Evolutionary conservation across 2,113 vertebrate species (phyloP), one percentile per base, ranked within the genome.

Genomic region (Leptocoma aspasia): DNA sequence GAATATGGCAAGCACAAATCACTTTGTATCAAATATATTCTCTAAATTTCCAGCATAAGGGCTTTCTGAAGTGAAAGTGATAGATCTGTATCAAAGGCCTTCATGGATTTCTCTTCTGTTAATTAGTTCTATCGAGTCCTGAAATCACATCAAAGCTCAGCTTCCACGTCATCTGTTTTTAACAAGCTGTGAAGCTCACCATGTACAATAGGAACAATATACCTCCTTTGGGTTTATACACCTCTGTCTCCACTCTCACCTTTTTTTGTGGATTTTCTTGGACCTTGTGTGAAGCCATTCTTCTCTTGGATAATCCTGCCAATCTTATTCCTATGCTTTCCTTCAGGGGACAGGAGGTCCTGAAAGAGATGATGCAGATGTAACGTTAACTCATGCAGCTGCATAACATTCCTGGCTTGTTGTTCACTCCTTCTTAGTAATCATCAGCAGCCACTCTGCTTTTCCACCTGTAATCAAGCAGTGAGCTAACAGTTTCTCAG

Each of bases 181-280:
- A 18, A 18, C 26, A 20, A 65, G 9, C 17, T 65, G 19, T 28
- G 37, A 7, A 91, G 11, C 7, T 37, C 31, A 66, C 33, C 31
- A n/a, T 0, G 0, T 13, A 7, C n/a, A 37, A 6, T 5, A 42
- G 22, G 14, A 68, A 8, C 7, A 28, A 31, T 3, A 3, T 15
- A 31, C 0, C 1, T 71, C 35, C 37, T 56, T 52, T 61, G 50
- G 26, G 20, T 57, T 70, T 35, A 14, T 15, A 27, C 2, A 27
- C 5, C 10, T 71, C 33, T 53, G 12, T 41, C 42, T 80, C 28
- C 11, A 68, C 17, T 20, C 28, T 66, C 33, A 49, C 2, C 5
- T 11, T 4, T 24, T 24, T 33, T 13, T 11, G 9, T 11, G 24
- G 63, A n/a, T 15, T 65, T 50, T 21, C 19, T 28, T 77, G 15